Conservation (phyloP, 2,888 invertebrate species). For the Hypomecis atomaria region DNA sequence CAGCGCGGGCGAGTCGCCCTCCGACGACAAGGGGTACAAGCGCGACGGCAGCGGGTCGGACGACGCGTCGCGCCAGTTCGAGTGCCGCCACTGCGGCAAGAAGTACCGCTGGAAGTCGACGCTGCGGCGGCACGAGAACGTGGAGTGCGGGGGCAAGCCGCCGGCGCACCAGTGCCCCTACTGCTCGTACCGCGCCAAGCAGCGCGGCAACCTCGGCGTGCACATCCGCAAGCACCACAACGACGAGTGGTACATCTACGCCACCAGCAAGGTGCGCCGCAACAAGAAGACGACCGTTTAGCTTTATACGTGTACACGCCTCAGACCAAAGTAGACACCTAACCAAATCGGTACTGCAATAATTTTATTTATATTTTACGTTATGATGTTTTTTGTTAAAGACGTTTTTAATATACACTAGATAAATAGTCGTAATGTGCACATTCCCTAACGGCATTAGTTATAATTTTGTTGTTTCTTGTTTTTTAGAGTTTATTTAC, state of each 20-base stretch:
- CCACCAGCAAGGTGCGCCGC: constrained; percentile 77
- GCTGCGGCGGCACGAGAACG: constrained; percentile 91
- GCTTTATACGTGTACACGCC: constrained; percentile 25
- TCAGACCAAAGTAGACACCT: constrained; percentile 80
- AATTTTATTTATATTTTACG: constrained; percentile 73
- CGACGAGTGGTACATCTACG: constrained; percentile 81
- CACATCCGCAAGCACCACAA: constrained; percentile 92
- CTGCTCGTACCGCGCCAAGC: constrained; percentile 91
- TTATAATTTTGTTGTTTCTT: constrained; percentile 77
- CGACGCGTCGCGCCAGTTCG: constrained; percentile 87
- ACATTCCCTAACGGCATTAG: constrained; percentile 82
- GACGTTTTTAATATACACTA: constrained; percentile 75
- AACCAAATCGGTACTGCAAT: constrained; percentile 84
- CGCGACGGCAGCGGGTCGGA: constrained; percentile 69
- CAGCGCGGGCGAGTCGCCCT: constrained; percentile 16
- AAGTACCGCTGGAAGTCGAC: constrained; percentile 95
- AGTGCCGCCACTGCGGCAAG: constrained; percentile 93
- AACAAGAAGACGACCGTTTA: constrained; percentile 74
- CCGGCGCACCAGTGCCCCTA: constrained; percentile 92
- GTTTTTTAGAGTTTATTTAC: constrained; percentile 80
- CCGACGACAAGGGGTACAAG: constrained; percentile 57
- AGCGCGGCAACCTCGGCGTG: constrained; percentile 92
- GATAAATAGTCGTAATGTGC: constrained; percentile 76
- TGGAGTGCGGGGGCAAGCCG: constrained; percentile 93
- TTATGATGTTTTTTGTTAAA: constrained; percentile 68